Conservation (phyloP, 2,888 invertebrate genomes). For the Leptopilina syphax region DNA sequence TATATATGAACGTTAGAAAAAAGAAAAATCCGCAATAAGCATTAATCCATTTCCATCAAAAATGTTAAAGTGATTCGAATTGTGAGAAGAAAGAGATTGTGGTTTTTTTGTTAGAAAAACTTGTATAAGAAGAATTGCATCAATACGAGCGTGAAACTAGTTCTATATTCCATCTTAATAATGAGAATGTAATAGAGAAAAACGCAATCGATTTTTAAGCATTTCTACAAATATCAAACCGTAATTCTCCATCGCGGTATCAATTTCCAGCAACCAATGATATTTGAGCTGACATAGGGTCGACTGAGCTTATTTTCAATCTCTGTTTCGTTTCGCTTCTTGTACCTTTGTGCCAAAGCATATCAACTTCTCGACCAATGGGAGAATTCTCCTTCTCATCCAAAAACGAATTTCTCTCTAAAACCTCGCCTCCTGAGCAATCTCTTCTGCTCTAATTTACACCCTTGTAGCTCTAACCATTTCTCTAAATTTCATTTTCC, state of each 20-base stretch:
- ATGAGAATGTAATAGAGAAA: slow-evolving; percentile 21
- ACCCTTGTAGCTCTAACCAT: slow-evolving; percentile 4
- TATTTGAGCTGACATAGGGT: slow-evolving; percentile 18
- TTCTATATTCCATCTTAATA: slow-evolving; percentile 20
- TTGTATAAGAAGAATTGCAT: not conserved
- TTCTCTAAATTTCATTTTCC: slow-evolving; percentile 10
- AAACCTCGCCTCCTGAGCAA: not conserved
- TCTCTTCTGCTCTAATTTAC: slow-evolving; percentile 8
- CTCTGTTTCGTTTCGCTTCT: slow-evolving; percentile 8
- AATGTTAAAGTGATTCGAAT: slow-evolving; percentile 5
- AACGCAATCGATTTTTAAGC: slow-evolving; percentile 9
- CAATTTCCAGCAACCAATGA: slow-evolving; percentile 28
- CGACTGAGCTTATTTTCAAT: slow-evolving; percentile 36
- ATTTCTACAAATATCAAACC: not conserved
- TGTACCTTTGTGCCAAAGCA: slow-evolving; percentile 18
- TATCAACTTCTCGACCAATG: slow-evolving; percentile 7
- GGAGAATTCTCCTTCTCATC: not conserved
- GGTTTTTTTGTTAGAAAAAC: not conserved
- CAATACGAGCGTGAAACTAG: not conserved
- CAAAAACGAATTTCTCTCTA: not conserved
- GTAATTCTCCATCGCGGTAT: slow-evolving; percentile 29
- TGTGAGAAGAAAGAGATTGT: not conserved
- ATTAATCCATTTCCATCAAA: slow-evolving; percentile 18
- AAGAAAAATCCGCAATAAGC: not conserved
- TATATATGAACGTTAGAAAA: not conserved